These are phyloP conservation scores for Scomber japonicus DNA, from an alignment of 2,113 vertebrate genomes.

Conservation along the genomic window DNA sequence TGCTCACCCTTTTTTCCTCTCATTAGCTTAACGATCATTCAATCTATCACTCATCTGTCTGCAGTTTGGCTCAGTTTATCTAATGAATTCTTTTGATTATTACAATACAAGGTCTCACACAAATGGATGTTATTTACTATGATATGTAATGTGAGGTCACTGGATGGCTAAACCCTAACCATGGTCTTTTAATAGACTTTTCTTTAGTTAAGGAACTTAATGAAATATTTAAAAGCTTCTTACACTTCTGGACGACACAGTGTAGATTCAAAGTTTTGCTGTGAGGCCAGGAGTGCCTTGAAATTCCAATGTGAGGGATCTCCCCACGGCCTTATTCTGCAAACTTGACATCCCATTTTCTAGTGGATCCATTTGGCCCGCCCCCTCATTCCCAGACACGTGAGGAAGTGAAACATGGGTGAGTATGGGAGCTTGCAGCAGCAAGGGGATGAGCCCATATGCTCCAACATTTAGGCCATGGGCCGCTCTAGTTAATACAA, in stretches of 20 bases:
- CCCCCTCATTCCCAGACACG: slow-evolving; percentile 38
- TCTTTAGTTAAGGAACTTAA: not conserved
- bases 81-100: slow-evolving; percentile 6
- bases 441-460: slow-evolving; percentile 18
- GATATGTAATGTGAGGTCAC: not conserved
- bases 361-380: not conserved
- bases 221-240: not conserved
- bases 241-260: not conserved
- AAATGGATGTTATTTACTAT: not conserved
- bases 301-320: slow-evolving; percentile 25
- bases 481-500: slow-evolving; percentile 23
- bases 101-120: not conserved
- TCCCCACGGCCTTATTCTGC: slow-evolving; percentile 15
- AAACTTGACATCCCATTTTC: slow-evolving; percentile 34
- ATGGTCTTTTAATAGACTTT: not conserved
- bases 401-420: slow-evolving; percentile 45
- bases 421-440: not conserved
- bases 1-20: not conserved
- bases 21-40: not conserved
- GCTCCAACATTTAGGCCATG: not conserved
- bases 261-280: not conserved
- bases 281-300: slow-evolving; percentile 1
- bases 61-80: not conserved
- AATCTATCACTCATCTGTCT: not conserved
- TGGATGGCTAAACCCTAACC: not conserved